Conservation (phyloP, 2,797 vertebrate genomes). For the Rhincodon typus region DNA sequence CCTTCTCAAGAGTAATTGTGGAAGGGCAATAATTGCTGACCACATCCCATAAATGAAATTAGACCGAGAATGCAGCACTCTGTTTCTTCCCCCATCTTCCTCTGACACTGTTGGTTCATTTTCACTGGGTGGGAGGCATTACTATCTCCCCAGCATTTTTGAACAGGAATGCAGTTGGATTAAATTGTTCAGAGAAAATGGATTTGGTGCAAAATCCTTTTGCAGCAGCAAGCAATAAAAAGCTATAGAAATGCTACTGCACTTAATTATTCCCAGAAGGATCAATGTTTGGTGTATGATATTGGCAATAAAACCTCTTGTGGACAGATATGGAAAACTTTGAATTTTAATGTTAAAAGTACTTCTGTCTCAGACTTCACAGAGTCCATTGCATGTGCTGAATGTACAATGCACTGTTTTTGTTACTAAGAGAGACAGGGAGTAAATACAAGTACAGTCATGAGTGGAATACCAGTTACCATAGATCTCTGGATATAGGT, state of each 20-base stretch:
- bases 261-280: not conserved
- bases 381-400: not conserved
- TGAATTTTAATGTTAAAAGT: not conserved
- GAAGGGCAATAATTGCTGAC: no score
- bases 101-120: not conserved
- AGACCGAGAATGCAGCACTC: not conserved
- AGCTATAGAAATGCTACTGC: not conserved
- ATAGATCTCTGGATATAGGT: no score
- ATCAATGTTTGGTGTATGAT: not conserved
- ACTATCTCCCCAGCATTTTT: not conserved
- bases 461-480: not conserved
- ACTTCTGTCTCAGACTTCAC: not conserved
- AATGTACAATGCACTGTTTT: not conserved
- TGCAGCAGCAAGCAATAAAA: not conserved
- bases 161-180: not conserved
- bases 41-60: no score
- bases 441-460: not conserved
- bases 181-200: not conserved
- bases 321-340: not conserved
- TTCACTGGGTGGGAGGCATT: not conserved
- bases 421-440: no score
- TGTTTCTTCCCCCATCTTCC: not conserved
- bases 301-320: not conserved
- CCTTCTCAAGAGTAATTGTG: no score
- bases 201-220: not conserved